These are phyloP conservation scores for Megaleporinus macrocephalus DNA, from an alignment of 2,113 vertebrate genomes.

Conservation along the genomic window DNA sequence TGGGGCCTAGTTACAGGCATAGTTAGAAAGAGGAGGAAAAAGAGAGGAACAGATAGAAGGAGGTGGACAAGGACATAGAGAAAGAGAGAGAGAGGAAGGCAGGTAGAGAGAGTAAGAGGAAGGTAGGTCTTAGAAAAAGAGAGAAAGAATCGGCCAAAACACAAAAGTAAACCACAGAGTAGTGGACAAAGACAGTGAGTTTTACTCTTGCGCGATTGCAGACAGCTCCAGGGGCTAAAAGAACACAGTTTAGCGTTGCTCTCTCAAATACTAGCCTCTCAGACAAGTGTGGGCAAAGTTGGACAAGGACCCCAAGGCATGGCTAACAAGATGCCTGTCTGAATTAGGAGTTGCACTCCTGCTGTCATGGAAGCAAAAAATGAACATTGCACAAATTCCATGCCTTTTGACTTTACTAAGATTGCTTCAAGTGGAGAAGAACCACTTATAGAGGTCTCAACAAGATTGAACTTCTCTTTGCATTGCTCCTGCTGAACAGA, in stretches of 20 bases:
- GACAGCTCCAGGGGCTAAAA: not conserved
- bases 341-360: conserved; percentile 27
- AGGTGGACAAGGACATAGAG: not conserved
- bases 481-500: not conserved
- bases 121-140: not conserved
- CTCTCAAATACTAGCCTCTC: conserved; percentile 11
- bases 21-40: not conserved
- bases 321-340: conserved; percentile 24
- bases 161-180: not conserved
- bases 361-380: conserved; percentile 35
- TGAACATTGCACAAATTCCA: conserved; percentile 31
- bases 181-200: not conserved
- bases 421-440: conserved; percentile 3
- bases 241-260: not conserved
- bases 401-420: not conserved
- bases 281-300: conserved; percentile 40
- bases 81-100: not conserved
- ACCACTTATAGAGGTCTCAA: conserved; percentile 6
- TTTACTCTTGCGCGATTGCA: too few relatives aligned
- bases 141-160: not conserved
- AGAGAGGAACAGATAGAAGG: not conserved
- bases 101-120: conserved; percentile 3
- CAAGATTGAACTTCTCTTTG: not conserved
- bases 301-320: conserved; percentile 15
- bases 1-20: not conserved